phyloP scores from a whole-genome alignment of 2,113 vertebrate species.

The Podarcis cretensis region DNA sequence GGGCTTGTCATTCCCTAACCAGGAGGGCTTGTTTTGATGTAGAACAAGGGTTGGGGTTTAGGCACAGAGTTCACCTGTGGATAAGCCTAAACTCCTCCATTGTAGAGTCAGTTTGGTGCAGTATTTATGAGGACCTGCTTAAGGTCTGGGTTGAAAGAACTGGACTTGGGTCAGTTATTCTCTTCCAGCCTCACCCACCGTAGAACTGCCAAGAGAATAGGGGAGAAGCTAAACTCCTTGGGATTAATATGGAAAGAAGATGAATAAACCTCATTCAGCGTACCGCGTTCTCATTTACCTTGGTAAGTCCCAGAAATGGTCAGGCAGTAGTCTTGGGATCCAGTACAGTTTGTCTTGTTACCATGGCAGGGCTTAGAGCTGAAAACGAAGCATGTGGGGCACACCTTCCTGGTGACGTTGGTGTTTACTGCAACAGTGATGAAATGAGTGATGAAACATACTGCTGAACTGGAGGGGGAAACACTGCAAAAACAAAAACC shows the following conservation, averaged over 20 bases:
- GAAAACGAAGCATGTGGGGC: not conserved
- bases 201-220: not conserved
- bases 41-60: not conserved
- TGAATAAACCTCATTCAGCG: not conserved
- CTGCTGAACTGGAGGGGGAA: not conserved
- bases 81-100: not conserved
- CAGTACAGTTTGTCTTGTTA: fast-evolving
- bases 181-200: not conserved
- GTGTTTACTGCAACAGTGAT: not conserved
- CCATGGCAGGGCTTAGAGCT: not conserved
- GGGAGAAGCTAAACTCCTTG: not conserved
- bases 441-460: not conserved
- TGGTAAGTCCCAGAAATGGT: not conserved
- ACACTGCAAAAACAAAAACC: no score
- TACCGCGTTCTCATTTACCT: not conserved
- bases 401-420: not conserved
- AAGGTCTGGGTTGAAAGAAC: no score
- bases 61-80: not conserved
- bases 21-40: not conserved
- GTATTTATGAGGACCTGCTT: no score
- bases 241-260: not conserved
- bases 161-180: not conserved
- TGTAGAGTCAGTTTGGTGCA: not conserved
- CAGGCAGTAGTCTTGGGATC: not conserved
- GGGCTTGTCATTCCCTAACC: no score